Evolutionary conservation across 2,113 vertebrate species (phyloP).

Genomic region (Mesoclemmys tuberculata): DNA sequence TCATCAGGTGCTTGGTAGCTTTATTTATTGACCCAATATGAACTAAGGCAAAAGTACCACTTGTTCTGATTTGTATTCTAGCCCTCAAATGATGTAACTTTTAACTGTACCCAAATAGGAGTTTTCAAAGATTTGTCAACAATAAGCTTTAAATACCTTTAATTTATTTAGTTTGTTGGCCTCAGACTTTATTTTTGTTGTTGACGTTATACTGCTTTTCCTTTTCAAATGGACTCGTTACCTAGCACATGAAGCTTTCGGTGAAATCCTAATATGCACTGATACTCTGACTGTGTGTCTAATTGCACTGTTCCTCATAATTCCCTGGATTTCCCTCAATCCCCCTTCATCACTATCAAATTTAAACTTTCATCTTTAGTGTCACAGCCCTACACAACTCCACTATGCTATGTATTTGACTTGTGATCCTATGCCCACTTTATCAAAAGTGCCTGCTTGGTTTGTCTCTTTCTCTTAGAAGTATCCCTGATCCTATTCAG

Average conservation of each 20-base stretch:
- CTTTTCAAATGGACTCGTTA: background rate
- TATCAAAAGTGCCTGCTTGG: background rate
- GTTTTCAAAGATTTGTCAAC: background rate
- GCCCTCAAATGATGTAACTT: background rate
- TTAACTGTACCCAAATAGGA: background rate
- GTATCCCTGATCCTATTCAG: background rate
- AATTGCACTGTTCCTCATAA: background rate
- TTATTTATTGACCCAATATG: conserved; percentile 25
- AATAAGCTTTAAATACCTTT: conserved; percentile 15
- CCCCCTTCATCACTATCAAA: background rate
- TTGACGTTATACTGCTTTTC: background rate
- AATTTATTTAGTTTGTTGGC: background rate
- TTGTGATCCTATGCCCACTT: background rate
- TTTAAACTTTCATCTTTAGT: background rate
- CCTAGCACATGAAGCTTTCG: background rate
- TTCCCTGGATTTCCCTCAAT: background rate
- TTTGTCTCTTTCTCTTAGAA: background rate
- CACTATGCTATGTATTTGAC: background rate
- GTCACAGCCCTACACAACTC: background rate
- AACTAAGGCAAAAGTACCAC: background rate
- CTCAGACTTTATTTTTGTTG: conserved; percentile 24
- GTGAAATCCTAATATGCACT: background rate
- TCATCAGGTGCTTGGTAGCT: conserved; percentile 27
- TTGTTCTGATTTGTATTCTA: background rate
- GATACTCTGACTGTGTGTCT: background rate